phyloP scores from a whole-genome alignment of 2,797 vertebrate species.

The Clarias platycephalus region DNA sequence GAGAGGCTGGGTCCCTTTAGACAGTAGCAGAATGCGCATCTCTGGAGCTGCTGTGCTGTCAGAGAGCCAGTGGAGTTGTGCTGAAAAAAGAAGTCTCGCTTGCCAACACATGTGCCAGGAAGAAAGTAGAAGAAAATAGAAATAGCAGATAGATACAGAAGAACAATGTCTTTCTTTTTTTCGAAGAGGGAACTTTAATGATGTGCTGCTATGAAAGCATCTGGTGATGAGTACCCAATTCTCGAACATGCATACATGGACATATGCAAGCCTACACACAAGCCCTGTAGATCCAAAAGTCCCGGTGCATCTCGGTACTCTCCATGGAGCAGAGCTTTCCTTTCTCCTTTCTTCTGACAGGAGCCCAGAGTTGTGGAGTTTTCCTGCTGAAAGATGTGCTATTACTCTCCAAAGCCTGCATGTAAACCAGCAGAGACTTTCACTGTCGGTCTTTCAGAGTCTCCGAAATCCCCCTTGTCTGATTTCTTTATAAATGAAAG shows the following conservation, averaged over 20 bases:
- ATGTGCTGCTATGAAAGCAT: conserved; percentile 30
- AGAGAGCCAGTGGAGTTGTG: conserved; percentile 30
- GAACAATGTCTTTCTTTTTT: conserved; percentile 22
- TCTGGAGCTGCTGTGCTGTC: conserved; percentile 36
- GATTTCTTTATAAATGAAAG: conserved; percentile 24
- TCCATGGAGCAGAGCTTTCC: conserved; percentile 43
- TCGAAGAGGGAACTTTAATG: conserved; percentile 17
- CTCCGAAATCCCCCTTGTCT: conserved; percentile 11
- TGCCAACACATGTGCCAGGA: conserved; percentile 33
- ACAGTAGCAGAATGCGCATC: conserved; percentile 43
- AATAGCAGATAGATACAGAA: conserved; percentile 26
- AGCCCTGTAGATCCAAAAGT: conserved; percentile 25
- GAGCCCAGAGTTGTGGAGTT: conserved; percentile 43
- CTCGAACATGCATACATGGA: conserved; percentile 19
- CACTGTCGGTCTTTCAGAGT: conserved; percentile 19
- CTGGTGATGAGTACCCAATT: conserved; percentile 28
- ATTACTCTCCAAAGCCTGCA: conserved; percentile 33
- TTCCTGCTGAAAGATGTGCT: conserved; percentile 41
- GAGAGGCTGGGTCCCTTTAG: conserved; percentile 29
- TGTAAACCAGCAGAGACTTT: conserved; percentile 33
- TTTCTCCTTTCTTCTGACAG: conserved; percentile 40
- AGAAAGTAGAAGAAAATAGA: conserved; percentile 26
- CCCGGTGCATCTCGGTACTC: conserved; percentile 24
- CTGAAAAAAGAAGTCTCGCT: conserved; percentile 22
- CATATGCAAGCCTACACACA: conserved; percentile 30